These are phyloP conservation scores for Sebastiscus tertius DNA, from an alignment of 2,797 vertebrate genomes.

Conservation along the genomic window DNA sequence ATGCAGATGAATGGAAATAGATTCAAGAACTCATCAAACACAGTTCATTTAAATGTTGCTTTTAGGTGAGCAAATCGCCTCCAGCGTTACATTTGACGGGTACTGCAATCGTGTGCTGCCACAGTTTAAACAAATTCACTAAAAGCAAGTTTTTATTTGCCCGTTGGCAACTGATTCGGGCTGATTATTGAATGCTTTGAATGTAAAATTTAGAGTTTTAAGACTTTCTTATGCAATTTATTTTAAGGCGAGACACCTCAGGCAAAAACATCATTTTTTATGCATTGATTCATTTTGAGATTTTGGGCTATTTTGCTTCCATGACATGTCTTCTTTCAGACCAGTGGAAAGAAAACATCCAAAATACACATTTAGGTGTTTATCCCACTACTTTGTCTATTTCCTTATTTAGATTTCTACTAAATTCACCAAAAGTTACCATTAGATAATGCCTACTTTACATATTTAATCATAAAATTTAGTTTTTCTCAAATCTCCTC, in stretches of 20 bases:
- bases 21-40: constrained; percentile 77
- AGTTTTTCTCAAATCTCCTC: too few species aligned
- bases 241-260: neutral
- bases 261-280: neutral
- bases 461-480: neutral
- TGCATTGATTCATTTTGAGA: neutral
- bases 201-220: neutral
- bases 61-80: constrained; percentile 51
- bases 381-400: neutral
- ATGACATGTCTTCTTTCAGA: neutral
- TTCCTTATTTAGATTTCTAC: neutral
- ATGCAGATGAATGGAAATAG: constrained; percentile 81
- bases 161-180: neutral
- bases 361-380: neutral
- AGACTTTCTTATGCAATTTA: neutral
- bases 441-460: neutral
- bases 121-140: constrained; percentile 31
- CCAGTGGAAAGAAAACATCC: neutral
- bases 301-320: neutral
- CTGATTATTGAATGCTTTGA: constrained; percentile 12
- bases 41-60: constrained; percentile 63
- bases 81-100: constrained; percentile 12
- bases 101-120: neutral
- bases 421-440: neutral
- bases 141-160: constrained; percentile 13